Evolutionary conservation across 2,888 invertebrate genomes (phyloP).

Genomic region (Sipha maydis): DNA sequence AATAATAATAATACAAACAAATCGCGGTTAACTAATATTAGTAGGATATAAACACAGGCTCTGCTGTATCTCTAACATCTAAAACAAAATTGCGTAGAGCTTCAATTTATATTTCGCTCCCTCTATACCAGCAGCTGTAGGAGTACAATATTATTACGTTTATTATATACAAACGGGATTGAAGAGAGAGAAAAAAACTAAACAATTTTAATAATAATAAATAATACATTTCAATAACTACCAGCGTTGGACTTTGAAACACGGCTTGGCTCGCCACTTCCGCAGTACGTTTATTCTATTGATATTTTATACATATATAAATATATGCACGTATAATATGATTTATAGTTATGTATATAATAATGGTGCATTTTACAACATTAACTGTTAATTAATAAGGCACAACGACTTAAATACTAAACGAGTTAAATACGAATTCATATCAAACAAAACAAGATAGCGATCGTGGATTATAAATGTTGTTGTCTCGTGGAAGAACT

Average conservation of each 20-base stretch:
- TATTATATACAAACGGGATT: conserved; percentile 24
- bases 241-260: conserved; percentile 8
- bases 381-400: conserved; percentile 59
- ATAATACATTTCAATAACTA: neutral
- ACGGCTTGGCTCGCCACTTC: neutral
- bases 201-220: conserved; percentile 18
- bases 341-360: conserved; percentile 19
- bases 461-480: neutral
- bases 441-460: conserved; percentile 30
- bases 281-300: neutral
- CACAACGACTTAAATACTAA: conserved; percentile 56
- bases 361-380: conserved; percentile 52
- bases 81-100: conserved; percentile 6
- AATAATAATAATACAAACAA: conserved; percentile 48
- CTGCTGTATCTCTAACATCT: neutral
- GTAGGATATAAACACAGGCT: conserved; percentile 47
- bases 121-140: neutral
- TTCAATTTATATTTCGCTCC: conserved; percentile 2
- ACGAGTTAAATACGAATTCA: neutral
- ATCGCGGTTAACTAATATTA: conserved; percentile 50
- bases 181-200: conserved; percentile 6
- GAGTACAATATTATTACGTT: neutral
- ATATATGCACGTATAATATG: neutral
- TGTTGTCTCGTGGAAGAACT: conserved; percentile 2
- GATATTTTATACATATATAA: neutral